Evolutionary conservation across 1,140 invertebrate species (phyloP), one percentile per base, ranked within the genome.

Genomic region (Trichonephila clavipes): DNA sequence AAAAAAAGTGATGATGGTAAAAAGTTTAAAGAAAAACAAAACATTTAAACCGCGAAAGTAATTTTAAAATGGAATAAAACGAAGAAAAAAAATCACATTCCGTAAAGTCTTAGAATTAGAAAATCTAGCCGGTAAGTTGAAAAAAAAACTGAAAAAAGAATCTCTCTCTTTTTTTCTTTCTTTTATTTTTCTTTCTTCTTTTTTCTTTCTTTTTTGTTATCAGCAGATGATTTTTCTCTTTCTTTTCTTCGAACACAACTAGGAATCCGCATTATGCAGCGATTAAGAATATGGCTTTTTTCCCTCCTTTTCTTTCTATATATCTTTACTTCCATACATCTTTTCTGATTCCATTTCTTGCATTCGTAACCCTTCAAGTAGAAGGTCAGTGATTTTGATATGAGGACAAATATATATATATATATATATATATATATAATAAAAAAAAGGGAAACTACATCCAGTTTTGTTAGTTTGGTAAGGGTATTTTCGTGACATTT

Each of bases 271-370:
- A 90, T 90, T 90, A 90, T 90, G 89, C 89, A 90, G 77, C 89
- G 89, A 90, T 90, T 90, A 90, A 90, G 89, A 90, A 90, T 90
- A 83, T 90, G 34, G 21, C 21, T 64, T 83, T 90, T 83, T 82
- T 19, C 5, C 6, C 24, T 59, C 3, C 77, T 83, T 72, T 58
- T 44, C 21, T 90, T 58, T 90, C 28, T 77, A 89, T 58, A 69
- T 77, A 77, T 90, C 44, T 83, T 83, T 82, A 77, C 34, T 59
- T 77, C 51, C n/a, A 77, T 59, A 77, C 34, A 59, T 51, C 51
- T 90, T 58, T 82, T 34, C 81, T 62, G 81, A 34, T n/a, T 83
- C 28, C 28, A 62, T 83, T 64, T 82, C 72, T 82, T 64, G 34
- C 72, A n/a, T 82, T 83, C 59, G 51, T 82, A 77, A 90, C 77